Evolutionary conservation across 2,888 invertebrate species (phyloP).

Genomic region (Trichacis sp.): DNA sequence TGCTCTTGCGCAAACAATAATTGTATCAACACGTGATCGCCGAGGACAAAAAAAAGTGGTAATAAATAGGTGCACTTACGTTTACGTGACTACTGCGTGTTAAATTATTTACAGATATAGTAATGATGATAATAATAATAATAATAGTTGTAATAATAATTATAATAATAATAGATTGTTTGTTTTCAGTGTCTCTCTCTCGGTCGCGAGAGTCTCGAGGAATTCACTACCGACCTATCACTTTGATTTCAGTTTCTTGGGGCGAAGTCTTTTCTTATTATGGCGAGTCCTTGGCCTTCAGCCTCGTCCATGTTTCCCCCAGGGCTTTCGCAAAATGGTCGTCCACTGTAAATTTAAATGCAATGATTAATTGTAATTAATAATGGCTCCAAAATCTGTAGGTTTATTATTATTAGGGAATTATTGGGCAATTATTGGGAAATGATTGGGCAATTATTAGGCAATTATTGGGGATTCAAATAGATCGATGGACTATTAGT

Average conservation of each 20-base stretch:
- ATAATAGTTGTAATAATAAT: too few relatives aligned
- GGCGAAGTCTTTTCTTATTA: constrained; percentile 47
- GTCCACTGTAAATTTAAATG: constrained; percentile 64
- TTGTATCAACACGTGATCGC: neutral
- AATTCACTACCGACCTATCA: constrained; percentile 16
- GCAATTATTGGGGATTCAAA: too few relatives aligned
- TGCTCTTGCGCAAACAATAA: neutral
- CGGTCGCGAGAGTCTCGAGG: neutral
- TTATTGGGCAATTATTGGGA: too few relatives aligned
- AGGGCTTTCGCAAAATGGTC: constrained; percentile 67
- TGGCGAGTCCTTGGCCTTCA: constrained; percentile 64
- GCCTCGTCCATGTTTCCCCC: constrained; percentile 67
- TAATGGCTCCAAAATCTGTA: neutral
- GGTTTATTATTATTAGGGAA: too few relatives aligned
- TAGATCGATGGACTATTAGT: too few relatives aligned
- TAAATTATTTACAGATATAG: constrained; percentile 33
- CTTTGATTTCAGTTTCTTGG: neutral
- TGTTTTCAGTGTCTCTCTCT: neutral
- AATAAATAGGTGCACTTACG: constrained; percentile 43
- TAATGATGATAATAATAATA: too few relatives aligned
- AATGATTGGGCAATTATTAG: too few relatives aligned
- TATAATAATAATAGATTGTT: too few relatives aligned
- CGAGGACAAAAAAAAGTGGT: constrained; percentile 34
- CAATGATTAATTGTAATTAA: neutral
- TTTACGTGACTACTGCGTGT: constrained; percentile 35